phyloP scores from a whole-genome alignment of 1,140 invertebrate genomes.

The Apis mellifera region DNA sequence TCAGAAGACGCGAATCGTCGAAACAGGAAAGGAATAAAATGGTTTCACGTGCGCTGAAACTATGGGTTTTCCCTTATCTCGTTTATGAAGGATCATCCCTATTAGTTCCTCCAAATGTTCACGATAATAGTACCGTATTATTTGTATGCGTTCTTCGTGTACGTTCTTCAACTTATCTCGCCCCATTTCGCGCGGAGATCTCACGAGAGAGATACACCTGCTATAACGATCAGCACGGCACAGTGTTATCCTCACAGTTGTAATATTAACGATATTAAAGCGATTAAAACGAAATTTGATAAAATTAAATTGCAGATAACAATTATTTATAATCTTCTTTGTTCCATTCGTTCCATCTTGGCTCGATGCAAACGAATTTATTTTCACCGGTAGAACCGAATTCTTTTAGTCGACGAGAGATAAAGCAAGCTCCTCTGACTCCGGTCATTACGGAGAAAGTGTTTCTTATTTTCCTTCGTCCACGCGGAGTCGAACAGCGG shows the following conservation, averaged over 20 bases:
- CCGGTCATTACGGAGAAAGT: slow-evolving; percentile 74
- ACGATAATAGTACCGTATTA: background rate
- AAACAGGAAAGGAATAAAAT: background rate
- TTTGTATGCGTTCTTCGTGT: slow-evolving; percentile 8
- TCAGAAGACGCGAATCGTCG: background rate
- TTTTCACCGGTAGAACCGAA: background rate
- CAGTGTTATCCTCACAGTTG: too few relatives aligned
- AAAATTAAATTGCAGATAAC: background rate
- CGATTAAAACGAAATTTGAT: background rate
- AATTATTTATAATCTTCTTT: too few relatives aligned
- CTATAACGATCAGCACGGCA: too few relatives aligned
- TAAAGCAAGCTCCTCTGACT: slow-evolving; percentile 59
- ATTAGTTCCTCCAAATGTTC: background rate
- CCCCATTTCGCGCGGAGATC: too few relatives aligned
- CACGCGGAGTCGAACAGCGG: slow-evolving; percentile 32
- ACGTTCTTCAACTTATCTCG: slow-evolving; percentile 10
- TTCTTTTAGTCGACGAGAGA: slow-evolving; percentile 11
- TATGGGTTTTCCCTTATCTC: slow-evolving; percentile 5
- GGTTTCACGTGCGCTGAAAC: slow-evolving; percentile 12
- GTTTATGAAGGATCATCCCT: background rate
- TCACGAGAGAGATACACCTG: too few relatives aligned
- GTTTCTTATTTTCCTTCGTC: slow-evolving; percentile 66
- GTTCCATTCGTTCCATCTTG: background rate
- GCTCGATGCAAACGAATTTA: too few relatives aligned
- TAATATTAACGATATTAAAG: too few relatives aligned